phyloP scores from a whole-genome alignment of 2,888 invertebrate species.

The Oscheius sp. region DNA sequence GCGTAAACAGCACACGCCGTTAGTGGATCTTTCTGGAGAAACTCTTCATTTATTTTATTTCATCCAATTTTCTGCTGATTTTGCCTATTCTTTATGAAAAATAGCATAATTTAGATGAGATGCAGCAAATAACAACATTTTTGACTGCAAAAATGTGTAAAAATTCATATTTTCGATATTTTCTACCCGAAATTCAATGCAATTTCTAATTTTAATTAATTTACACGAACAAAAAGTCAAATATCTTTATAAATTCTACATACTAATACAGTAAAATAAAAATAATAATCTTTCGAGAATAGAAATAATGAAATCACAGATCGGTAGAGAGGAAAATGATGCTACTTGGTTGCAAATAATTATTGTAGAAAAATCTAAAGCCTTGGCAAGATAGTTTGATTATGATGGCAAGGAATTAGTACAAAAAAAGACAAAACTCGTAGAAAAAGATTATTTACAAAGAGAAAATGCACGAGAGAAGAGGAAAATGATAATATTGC shows the following conservation, averaged over 20 bases:
- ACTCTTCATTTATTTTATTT: too few species aligned
- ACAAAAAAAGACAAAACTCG: conserved; percentile 22
- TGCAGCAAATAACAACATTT: not conserved
- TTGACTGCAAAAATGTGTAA: too few species aligned
- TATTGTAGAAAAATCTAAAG: conserved; percentile 14
- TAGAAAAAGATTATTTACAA: conserved; percentile 21
- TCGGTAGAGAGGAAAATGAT: not conserved
- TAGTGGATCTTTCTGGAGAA: too few species aligned
- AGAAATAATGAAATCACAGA: conserved; percentile 20
- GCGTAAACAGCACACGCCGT: too few species aligned
- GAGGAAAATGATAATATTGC: not conserved
- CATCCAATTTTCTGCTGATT: too few species aligned
- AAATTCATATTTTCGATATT: too few species aligned
- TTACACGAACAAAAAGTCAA: too few species aligned
- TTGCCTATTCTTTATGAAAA: too few species aligned
- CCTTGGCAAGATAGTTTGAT: conserved; percentile 35
- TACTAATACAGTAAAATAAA: not conserved
- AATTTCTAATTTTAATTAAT: too few species aligned
- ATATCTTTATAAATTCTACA: not conserved
- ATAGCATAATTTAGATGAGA: too few species aligned
- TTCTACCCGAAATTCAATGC: too few species aligned
- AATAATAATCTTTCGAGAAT: not conserved
- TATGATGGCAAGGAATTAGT: conserved; percentile 33
- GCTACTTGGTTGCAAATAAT: not conserved
- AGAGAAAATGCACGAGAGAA: conserved; percentile 19